These are phyloP conservation scores for Drosophila sechellia DNA, from an alignment of 1,140 invertebrate species.

Conservation along the genomic window DNA sequence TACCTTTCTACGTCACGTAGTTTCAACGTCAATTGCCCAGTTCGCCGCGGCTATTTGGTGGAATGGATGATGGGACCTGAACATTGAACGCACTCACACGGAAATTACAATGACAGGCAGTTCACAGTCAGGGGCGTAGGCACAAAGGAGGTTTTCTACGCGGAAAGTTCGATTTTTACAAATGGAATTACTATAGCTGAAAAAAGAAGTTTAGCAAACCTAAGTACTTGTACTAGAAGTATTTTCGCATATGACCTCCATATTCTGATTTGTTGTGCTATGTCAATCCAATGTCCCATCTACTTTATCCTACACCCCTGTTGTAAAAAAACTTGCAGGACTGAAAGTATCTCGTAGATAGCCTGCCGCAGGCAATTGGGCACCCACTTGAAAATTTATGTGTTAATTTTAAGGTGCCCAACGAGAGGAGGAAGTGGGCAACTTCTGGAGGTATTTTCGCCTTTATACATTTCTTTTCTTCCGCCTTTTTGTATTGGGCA, in stretches of 20 bases:
- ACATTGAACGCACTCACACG: conserved; percentile 74
- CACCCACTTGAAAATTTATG: conserved; percentile 83
- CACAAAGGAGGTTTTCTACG: background rate
- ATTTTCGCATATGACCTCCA: background rate
- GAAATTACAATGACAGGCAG: conserved; percentile 76
- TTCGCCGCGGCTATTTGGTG: conserved; percentile 22
- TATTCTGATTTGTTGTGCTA: background rate
- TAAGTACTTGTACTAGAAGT: no score
- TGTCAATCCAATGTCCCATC: background rate
- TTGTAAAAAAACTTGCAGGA: background rate
- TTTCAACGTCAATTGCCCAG: conserved; percentile 77
- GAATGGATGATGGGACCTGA: conserved; percentile 18
- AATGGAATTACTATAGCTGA: no score
- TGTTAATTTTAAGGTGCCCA: conserved; percentile 81
- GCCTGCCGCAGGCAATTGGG: conserved; percentile 58
- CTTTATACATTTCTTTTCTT: conserved; percentile 31
- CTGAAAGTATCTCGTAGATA: conserved; percentile 56
- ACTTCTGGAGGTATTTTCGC: conserved; percentile 39
- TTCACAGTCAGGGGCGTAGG: conserved; percentile 21
- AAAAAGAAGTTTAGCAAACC: no score
- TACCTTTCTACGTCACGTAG: conserved; percentile 64
- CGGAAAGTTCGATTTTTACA: no score
- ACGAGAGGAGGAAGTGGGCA: conserved; percentile 12
- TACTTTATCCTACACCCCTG: background rate
- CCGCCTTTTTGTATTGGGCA: conserved; percentile 33